Percentiles rank a stretch among this genome's conserved stretches.
Conservation (phyloP, 2,797 vertebrate species). For the Oreortyx pictus region DNA sequence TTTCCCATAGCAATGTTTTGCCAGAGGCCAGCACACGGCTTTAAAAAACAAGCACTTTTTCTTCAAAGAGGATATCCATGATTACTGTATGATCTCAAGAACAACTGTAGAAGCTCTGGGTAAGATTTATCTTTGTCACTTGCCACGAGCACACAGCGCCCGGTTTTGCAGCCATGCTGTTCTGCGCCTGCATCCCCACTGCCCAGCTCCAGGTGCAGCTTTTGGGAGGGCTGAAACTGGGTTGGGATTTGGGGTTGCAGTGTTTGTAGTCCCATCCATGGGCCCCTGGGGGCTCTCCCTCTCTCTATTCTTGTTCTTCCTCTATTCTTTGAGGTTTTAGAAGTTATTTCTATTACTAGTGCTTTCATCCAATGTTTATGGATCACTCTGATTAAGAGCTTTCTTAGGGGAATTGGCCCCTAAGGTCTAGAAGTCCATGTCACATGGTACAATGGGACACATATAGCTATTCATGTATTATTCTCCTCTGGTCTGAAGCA, state of each 20-base stretch:
- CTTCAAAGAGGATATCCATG: constrained; percentile 24
- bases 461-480: rapidly evolving
- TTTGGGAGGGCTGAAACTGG: neutral
- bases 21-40: neutral
- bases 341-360: neutral
- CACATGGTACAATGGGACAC: rapidly evolving
- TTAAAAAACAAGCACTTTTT: constrained; percentile 16
- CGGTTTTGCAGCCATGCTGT: neutral
- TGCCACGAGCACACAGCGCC: rapidly evolving
- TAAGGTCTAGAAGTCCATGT: neutral
- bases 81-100: neutral
- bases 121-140: neutral
- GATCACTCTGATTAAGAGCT: neutral
- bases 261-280: neutral
- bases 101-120: neutral
- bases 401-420: too few relatives aligned
- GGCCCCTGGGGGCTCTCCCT: neutral
- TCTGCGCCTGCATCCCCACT: neutral
- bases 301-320: neutral
- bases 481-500: neutral
- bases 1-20: constrained; percentile 7
- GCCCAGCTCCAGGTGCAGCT: neutral
- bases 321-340: neutral
- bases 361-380: neutral
- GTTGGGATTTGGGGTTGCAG: neutral